phyloP scores from a whole-genome alignment of 2,888 invertebrate species.

The Aphidoletes aphidimyza region DNA sequence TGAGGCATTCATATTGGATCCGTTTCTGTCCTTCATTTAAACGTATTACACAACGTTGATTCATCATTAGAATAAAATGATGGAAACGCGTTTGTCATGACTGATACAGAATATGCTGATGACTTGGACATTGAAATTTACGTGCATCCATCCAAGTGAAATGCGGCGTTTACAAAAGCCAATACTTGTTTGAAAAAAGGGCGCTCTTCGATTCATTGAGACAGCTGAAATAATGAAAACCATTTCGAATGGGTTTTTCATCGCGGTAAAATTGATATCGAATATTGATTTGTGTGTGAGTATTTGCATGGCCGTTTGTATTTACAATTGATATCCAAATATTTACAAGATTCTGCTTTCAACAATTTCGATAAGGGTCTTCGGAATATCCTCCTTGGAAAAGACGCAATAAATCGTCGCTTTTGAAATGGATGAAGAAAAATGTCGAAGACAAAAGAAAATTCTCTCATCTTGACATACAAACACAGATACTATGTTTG shows the following conservation, averaged over 20 bases:
- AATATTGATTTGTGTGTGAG: neutral
- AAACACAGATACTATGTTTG: neutral
- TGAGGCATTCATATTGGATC: neutral
- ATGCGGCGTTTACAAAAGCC: too few species aligned
- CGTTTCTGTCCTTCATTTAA: neutral
- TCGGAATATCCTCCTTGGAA: neutral
- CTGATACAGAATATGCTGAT: neutral
- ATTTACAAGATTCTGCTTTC: neutral
- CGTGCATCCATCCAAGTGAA: neutral
- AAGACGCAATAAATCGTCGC: neutral
- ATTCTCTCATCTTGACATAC: neutral
- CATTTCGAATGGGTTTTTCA: neutral
- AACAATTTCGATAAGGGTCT: neutral
- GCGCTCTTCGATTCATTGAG: neutral
- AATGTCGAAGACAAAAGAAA: neutral
- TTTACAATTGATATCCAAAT: constrained; percentile 1
- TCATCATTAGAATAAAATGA: neutral
- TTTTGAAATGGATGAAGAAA: neutral
- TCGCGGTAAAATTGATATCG: neutral
- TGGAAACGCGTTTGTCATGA: neutral
- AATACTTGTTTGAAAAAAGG: too few species aligned
- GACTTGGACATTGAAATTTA: neutral
- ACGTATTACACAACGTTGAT: neutral
- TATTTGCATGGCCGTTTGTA: constrained; percentile 1
- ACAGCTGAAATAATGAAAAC: neutral